These are phyloP conservation scores for Notiomystis cincta DNA, from an alignment of 2,113 vertebrate species.

Conservation along the genomic window DNA sequence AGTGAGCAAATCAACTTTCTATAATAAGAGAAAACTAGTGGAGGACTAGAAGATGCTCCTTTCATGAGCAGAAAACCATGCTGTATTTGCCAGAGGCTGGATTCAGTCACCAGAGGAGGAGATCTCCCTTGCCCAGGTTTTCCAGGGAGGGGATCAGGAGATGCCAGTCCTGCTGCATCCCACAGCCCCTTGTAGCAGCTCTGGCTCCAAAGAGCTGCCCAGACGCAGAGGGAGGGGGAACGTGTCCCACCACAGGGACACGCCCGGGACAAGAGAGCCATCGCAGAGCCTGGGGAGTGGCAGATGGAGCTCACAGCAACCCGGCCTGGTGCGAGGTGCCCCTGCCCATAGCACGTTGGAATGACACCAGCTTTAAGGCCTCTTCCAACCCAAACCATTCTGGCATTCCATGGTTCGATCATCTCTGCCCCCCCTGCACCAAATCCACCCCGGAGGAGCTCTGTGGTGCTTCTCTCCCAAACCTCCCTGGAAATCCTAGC, in stretches of 20 bases:
- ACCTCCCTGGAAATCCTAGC: background rate
- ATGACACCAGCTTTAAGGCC: no score
- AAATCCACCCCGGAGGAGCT: background rate
- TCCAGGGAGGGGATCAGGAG: background rate
- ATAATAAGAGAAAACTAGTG: conserved; percentile 6
- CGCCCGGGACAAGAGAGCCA: background rate
- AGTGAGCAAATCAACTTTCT: conserved; percentile 70
- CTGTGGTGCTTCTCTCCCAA: background rate
- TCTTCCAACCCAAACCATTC: background rate
- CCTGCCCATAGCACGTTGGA: background rate
- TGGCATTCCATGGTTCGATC: rapidly evolving
- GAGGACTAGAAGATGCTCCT: background rate
- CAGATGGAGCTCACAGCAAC: background rate
- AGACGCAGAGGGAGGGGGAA: background rate
- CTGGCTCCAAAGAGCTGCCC: background rate
- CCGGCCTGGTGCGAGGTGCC: background rate
- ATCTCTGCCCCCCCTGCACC: rapidly evolving
- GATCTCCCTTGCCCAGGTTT: background rate
- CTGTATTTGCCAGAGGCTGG: background rate
- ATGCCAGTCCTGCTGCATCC: background rate
- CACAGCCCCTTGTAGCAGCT: background rate
- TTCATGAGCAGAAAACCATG: background rate
- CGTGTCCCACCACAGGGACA: rapidly evolving
- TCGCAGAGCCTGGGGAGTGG: background rate
- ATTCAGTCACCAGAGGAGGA: background rate